Base-by-base conservation (phyloP, 2,888 invertebrate species). In the Melolontha melolontha region DNA sequence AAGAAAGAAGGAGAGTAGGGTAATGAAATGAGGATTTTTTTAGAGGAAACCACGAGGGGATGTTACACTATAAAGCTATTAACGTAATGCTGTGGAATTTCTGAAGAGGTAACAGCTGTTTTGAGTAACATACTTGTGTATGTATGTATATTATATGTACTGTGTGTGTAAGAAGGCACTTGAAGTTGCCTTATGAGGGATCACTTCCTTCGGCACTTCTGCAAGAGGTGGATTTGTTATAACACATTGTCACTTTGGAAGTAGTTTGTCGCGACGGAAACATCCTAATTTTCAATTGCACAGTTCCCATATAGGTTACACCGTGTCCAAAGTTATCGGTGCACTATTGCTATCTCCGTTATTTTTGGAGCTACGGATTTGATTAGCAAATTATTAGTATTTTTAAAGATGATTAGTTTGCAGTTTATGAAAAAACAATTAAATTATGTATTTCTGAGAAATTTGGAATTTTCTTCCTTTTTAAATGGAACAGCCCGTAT, bases 51-150 rank as follows among this genome's bases (percentile, higher is more conserved):
- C 22, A 42, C 59, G 47, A 67, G 63, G 59, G 54, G 66, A 59
- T 55, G 66, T 64, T 73, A 72, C 72, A 73, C 71, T 73, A 74
- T 74, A 71, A 73, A 75, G 73, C 72, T 74, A 75, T 75, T 75
- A 75, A 71, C 73, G 72, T 71, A 72, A 73, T 71, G 72, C 70
- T 70, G 73, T 71, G 74, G 73, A 74, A 75, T 75, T 75, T 74
- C 64, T 75, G 71, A 75, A 70, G 71, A 64, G 67, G 63, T 67
- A 71, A 72, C 75, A 75, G 73, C 75, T 75, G 75, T 72, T 67
- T 65, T 72, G 65, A 49, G 29, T 16, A 47, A 29, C 57, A 54
- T 5, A 17, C 47, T 34, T 49, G 11, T 34, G 29, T 22, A 7
- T 34, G 29, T 8, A 47, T 14, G 59, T 29, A 10, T 47, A 34